phyloP scores from a whole-genome alignment of 2,888 invertebrate genomes.

The Spisula solida region DNA sequence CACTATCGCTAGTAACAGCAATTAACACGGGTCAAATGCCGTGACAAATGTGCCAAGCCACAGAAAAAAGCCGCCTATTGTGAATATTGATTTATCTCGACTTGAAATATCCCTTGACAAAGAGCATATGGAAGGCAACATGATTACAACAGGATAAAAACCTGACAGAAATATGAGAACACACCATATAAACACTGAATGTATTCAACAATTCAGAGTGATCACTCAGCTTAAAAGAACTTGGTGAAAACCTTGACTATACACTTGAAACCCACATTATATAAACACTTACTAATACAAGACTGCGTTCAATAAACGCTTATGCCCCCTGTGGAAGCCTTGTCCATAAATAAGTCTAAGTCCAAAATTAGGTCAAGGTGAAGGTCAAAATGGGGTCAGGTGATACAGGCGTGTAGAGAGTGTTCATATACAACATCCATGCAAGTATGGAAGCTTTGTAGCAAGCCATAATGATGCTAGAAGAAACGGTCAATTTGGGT shows the following conservation, averaged over 20 bases:
- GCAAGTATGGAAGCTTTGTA: too few relatives aligned
- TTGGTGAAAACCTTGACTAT: background rate
- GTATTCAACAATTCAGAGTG: background rate
- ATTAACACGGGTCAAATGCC: constrained; percentile 8
- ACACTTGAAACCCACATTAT: too few relatives aligned
- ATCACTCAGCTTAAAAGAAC: background rate
- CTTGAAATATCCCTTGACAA: constrained; percentile 13
- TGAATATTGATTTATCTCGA: background rate
- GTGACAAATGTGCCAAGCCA: constrained; percentile 8
- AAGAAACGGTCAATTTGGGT: too few relatives aligned
- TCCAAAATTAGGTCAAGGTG: too few relatives aligned
- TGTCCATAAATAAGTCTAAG: too few relatives aligned
- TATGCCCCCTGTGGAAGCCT: too few relatives aligned
- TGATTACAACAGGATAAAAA: background rate
- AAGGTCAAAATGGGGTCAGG: too few relatives aligned
- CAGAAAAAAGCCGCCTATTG: background rate
- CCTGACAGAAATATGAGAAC: constrained; percentile 8
- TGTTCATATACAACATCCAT: too few relatives aligned
- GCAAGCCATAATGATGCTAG: too few relatives aligned
- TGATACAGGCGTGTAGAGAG: too few relatives aligned
- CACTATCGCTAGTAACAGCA: background rate
- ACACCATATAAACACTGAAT: background rate
- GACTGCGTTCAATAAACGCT: too few relatives aligned
- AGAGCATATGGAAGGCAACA: background rate
- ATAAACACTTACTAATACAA: too few relatives aligned